phyloP scores from a whole-genome alignment of 64 coral and sea anemone species.

The Actinia tenebrosa region DNA sequence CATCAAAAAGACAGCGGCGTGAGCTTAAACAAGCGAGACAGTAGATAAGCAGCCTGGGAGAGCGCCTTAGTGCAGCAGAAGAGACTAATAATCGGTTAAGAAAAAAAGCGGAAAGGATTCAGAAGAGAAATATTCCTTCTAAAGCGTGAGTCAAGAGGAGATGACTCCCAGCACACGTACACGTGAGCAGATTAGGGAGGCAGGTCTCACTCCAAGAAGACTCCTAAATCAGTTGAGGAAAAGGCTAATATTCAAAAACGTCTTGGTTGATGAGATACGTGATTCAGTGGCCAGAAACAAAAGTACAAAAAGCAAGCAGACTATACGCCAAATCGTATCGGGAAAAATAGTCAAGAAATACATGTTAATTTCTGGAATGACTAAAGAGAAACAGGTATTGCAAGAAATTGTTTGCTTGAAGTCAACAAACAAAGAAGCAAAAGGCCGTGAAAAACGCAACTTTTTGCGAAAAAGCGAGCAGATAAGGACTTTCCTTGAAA shows the following conservation, averaged over 20 bases:
- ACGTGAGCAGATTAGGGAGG: constrained; percentile 15
- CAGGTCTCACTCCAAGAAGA: constrained; percentile 24
- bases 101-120: background rate
- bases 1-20: background rate
- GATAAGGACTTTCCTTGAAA: constrained; percentile 25
- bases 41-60: background rate
- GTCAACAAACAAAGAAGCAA: background rate
- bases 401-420: constrained; percentile 32
- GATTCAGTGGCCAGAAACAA: constrained; percentile 15
- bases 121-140: background rate
- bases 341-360: constrained; percentile 47
- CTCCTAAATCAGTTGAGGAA: background rate
- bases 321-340: constrained; percentile 32
- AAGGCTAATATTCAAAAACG: background rate
- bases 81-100: background rate
- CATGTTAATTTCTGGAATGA: constrained; percentile 24
- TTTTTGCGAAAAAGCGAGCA: background rate
- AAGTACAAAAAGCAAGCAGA: constrained; percentile 18
- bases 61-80: background rate
- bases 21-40: background rate
- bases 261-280: constrained; percentile 1
- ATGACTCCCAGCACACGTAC: background rate
- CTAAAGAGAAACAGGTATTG: constrained; percentile 21
- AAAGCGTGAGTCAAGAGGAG: background rate
- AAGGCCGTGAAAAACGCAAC: background rate